phyloP scores from a whole-genome alignment of 2,797 vertebrate genomes.

The Gymnodraco acuticeps region DNA sequence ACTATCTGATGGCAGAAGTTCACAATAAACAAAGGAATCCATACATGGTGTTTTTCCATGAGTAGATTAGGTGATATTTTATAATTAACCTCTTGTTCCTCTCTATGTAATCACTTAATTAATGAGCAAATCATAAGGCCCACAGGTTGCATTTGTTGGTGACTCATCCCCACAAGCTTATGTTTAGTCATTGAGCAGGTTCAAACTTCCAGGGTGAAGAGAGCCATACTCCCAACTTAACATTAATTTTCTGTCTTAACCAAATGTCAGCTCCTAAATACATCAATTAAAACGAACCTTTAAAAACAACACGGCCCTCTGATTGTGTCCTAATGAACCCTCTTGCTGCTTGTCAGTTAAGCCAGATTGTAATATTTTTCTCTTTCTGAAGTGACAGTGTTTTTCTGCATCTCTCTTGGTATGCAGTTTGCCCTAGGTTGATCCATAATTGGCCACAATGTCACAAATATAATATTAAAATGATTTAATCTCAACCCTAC shows the following conservation, averaged over 20 bases:
- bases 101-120: slow-evolving; percentile 71
- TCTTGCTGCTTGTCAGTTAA: slow-evolving; percentile 55
- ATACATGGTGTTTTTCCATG: slow-evolving; percentile 44
- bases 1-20: slow-evolving; percentile 22
- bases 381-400: slow-evolving; percentile 22
- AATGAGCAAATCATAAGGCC: slow-evolving; percentile 66
- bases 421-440: slow-evolving; percentile 45
- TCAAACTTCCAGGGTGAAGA: slow-evolving; percentile 38
- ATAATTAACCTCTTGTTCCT: slow-evolving; percentile 65
- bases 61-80: slow-evolving; percentile 61
- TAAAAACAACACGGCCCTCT: slow-evolving; percentile 54
- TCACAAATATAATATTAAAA: slow-evolving; percentile 61
- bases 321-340: slow-evolving; percentile 51
- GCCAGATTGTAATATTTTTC: slow-evolving; percentile 27
- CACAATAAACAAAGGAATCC: slow-evolving; percentile 31
- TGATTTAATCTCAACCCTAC: slow-evolving; percentile 60
- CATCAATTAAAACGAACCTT: slow-evolving; percentile 61
- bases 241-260: slow-evolving; percentile 48
- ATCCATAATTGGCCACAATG: slow-evolving; percentile 60
- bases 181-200: slow-evolving; percentile 46
- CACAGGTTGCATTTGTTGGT: slow-evolving; percentile 59
- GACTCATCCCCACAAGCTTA: slow-evolving; percentile 53
- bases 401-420: slow-evolving; percentile 33
- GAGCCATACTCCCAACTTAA: slow-evolving; percentile 40
- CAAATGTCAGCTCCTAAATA: slow-evolving; percentile 59